A percentile compares a stretch with the other conserved stretches of the same genome.
phyloP scores from a whole-genome alignment of 2,888 invertebrate genomes.

The Andrena chrysosceles region DNA sequence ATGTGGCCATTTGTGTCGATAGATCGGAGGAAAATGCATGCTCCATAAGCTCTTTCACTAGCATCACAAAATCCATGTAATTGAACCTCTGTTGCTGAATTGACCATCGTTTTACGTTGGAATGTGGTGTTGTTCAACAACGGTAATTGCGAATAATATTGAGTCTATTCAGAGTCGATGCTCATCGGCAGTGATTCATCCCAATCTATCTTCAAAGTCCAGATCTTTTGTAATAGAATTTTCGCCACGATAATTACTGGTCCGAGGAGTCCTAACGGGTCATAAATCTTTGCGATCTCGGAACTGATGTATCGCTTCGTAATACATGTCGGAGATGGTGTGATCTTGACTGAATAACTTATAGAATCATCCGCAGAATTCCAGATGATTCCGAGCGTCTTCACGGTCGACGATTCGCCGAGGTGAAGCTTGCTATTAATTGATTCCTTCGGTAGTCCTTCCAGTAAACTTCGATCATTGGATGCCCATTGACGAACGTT shows the following conservation, averaged over 20 bases:
- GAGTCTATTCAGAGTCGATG: not conserved
- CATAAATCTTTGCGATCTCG: not conserved
- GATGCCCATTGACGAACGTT: slow-evolving; percentile 14
- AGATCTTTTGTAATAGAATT: not conserved
- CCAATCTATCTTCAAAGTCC: not conserved
- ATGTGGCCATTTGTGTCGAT: not conserved
- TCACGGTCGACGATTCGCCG: slow-evolving; percentile 1
- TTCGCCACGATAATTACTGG: not conserved
- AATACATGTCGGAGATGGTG: not conserved
- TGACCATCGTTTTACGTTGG: not conserved
- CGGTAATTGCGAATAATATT: not conserved
- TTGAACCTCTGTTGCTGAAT: not conserved
- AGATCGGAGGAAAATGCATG: not conserved
- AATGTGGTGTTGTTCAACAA: not conserved
- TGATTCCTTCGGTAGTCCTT: not conserved
- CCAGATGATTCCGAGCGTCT: not conserved
- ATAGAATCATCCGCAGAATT: too few relatives aligned
- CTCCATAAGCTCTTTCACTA: not conserved
- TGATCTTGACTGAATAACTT: not conserved
- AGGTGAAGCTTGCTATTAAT: not conserved
- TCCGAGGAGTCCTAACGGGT: not conserved
- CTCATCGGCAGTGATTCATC: slow-evolving; percentile 6
- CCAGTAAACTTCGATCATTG: not conserved
- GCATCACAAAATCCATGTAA: not conserved
- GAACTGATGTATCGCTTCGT: not conserved